Percentiles rank a stretch among this genome's conserved stretches.
phyloP scores from a whole-genome alignment of 2,113 vertebrate genomes.

The Laterallus jamaicensis region DNA sequence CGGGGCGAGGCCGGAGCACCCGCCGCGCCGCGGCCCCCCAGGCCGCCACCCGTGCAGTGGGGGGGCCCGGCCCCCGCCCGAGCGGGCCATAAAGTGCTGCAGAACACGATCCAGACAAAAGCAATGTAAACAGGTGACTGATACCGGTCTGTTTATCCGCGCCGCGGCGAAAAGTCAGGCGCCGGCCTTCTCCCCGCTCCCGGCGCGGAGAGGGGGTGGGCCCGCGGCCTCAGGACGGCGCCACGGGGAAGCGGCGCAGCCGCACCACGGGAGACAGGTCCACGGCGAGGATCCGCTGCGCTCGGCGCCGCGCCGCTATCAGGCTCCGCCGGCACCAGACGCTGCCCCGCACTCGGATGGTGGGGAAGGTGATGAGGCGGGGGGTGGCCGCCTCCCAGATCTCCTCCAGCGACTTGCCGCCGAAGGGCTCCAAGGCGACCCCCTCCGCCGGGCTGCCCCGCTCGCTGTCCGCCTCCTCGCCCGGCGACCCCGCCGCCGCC shows the following conservation, averaged over 20 bases:
- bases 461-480: not conserved
- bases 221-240: constrained; percentile 37
- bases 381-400: constrained; percentile 77
- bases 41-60: not conserved
- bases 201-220: not conserved
- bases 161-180: not conserved
- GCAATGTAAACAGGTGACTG: constrained; percentile 79
- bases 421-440: not conserved
- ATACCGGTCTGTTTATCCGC: constrained; percentile 41
- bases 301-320: constrained; percentile 64
- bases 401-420: constrained; percentile 72
- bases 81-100: constrained; percentile 73
- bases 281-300: constrained; percentile 74
- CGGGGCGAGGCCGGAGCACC: not conserved
- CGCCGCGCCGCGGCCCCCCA: not conserved
- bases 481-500: constrained; percentile 10
- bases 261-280: constrained; percentile 77
- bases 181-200: too few species aligned
- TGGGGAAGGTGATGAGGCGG: constrained; percentile 71
- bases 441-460: not conserved
- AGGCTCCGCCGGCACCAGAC: constrained; percentile 74
- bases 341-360: constrained; percentile 74
- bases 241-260: constrained; percentile 73
- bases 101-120: constrained; percentile 65
- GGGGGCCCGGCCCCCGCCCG: not conserved